These are phyloP conservation scores for Spondyliosoma cantharus DNA, from an alignment of 2,797 vertebrate genomes.

Conservation along the genomic window DNA sequence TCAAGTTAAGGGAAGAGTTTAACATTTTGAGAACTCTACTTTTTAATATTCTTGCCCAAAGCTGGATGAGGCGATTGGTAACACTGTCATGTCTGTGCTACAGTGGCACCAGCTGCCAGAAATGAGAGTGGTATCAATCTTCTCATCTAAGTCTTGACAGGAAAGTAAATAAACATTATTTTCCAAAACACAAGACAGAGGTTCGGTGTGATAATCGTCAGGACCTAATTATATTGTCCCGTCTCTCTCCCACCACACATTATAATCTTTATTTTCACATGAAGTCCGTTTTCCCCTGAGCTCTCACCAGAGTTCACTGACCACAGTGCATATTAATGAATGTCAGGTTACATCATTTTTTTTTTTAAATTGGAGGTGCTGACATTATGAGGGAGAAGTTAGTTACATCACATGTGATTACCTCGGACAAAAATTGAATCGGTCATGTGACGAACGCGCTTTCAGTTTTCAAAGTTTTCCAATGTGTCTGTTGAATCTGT, in stretches of 20 bases:
- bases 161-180: not conserved
- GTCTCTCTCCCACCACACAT: not conserved
- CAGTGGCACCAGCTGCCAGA: not conserved
- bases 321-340: conserved; percentile 5
- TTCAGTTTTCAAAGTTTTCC: not conserved
- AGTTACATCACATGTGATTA: not conserved
- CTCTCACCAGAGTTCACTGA: conserved; percentile 9
- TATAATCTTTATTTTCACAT: conserved; percentile 13
- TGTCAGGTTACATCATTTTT: not conserved
- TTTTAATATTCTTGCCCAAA: not conserved
- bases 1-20: not conserved
- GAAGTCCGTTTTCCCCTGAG: not conserved
- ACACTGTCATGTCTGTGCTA: not conserved
- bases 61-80: not conserved
- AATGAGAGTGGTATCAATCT: not conserved
- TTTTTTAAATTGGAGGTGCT: not conserved
- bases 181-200: not conserved
- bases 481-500: conserved; percentile 5
- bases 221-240: not conserved
- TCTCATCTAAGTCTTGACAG: not conserved
- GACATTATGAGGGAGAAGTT: not conserved
- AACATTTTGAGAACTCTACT: not conserved
- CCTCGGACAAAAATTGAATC: not conserved
- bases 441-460: not conserved
- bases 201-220: not conserved